A percentile compares a stretch with the other conserved stretches of the same genome.
phyloP scores from a whole-genome alignment of 2,888 invertebrate species.

The Harpalus rufipes region DNA sequence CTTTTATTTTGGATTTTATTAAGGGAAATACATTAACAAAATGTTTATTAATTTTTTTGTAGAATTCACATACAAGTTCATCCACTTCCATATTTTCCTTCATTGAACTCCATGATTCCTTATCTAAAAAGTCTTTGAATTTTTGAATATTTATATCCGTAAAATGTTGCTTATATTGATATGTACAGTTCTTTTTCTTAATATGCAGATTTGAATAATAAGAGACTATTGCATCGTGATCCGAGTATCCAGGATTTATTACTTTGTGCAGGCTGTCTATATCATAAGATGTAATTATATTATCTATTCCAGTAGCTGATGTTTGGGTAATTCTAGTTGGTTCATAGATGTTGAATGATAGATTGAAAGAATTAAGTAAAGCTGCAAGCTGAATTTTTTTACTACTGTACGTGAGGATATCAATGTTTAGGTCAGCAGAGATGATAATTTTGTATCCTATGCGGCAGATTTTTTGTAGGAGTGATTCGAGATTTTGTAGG shows the following conservation, averaged over 20 bases:
- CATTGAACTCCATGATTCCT: too few relatives aligned
- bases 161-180: too few relatives aligned
- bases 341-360: background rate
- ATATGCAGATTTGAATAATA: too few relatives aligned
- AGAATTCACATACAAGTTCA: too few relatives aligned
- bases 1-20: background rate
- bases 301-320: background rate
- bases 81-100: too few relatives aligned
- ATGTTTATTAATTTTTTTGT: too few relatives aligned
- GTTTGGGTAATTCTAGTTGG: background rate
- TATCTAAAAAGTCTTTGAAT: too few relatives aligned
- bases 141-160: too few relatives aligned
- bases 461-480: background rate
- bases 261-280: too few relatives aligned
- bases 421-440: background rate
- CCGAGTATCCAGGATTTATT: background rate
- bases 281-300: too few relatives aligned
- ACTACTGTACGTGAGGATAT: background rate
- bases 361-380: background rate
- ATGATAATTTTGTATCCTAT: background rate
- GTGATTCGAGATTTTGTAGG: background rate
- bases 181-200: background rate
- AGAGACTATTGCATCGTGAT: constrained; percentile 4
- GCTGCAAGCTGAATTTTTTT: background rate
- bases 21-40: background rate